Base-by-base conservation (phyloP, 2,888 invertebrate genomes). In the Drosophila kokeensis region DNA sequence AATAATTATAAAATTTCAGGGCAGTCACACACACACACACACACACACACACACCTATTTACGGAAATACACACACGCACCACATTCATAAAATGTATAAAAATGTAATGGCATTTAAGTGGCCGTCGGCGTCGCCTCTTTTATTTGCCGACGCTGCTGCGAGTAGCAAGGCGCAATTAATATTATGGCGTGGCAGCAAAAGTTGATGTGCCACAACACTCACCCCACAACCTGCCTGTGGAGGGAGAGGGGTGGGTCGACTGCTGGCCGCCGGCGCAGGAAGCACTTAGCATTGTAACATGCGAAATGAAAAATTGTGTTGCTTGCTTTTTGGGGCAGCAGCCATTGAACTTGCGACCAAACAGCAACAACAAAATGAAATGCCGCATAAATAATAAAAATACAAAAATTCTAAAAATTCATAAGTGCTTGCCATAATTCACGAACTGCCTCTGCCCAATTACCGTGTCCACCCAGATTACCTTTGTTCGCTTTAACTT, bases 161-260 rank as follows among this genome's bases (percentile, higher is more conserved):
- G 61, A 54, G 60, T 42, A 61, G 74, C 72, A 76, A 66, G 82
- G 80, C 82, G 86, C 91, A 92, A 92, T 92, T 92, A 92, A 92
- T 92, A 92, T 91, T 91, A 92, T 92, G 91, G 92, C 92, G 89
- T 92, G 92, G 88, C 89, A 83, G 71, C 79, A 76, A 81, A 88
- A 89, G 79, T 87, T 84, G 84, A 87, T 81, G 81, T 84, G 84
- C 76, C 82, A 74, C 73, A 40, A 32, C 29, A 57, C 75, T 78
- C 72, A 65, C 54, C 57, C 71, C 54, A 66, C 70, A 70, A 77
- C 61, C 71, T 63, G 55, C 57, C 55, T 21, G 4, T 15, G 24
- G 4, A 15, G 7, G 15, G 1, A 24, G 4, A 4, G 21, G 15
- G 13, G 45, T 45, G 13, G 21, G 45, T 45, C 21, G 45, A 45